Base-by-base conservation (phyloP, 2,888 invertebrate genomes). In the Pinctada fucata region DNA sequence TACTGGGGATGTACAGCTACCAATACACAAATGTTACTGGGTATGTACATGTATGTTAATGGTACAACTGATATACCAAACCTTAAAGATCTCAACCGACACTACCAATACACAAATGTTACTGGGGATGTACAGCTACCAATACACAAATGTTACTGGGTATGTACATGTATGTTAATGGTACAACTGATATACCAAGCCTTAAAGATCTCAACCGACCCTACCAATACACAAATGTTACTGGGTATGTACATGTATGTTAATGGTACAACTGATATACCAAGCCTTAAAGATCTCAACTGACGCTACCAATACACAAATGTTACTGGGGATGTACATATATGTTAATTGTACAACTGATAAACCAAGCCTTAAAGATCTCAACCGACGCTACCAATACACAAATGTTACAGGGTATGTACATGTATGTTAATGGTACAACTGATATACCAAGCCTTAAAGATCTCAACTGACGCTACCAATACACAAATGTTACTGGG, bases 121-220 rank as follows among this genome's bases (percentile, higher is more conserved):
- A 58, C 93, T 97, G 63, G 95, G 95, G 93, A 86, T 80, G 86
- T 79, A 31, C 50, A 31, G 95, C 97, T 0, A 94, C 95, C 85
- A 97, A 97, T 92, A 96, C 97, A 2, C 97, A 97, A 90, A 96
- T 97, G 95, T 93, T 97, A 58, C 93, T 97, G 63, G 95, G 95
- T 93, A 86, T 80, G 86, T 79, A 31, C 50, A 31, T 31, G 31
- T 31, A 31, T 31, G 31, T 31, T 31, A 64, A 90, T 92, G 50
- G 88, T 88, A 65, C 96, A 97, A 91, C 94, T 97, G 49, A 93
- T 97, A 31, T 95, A 97, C 92, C 96, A 95, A 91, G 96, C 97
- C 2, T 93, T 97, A 48, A 95, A 96, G 93, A 95, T 96, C 69
- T 97, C 97, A 93, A 94, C 95, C 0, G 97, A 97, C 93, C 95